Conservation (phyloP, 2,113 vertebrate genomes). For the Todiramphus saurophagus region DNA sequence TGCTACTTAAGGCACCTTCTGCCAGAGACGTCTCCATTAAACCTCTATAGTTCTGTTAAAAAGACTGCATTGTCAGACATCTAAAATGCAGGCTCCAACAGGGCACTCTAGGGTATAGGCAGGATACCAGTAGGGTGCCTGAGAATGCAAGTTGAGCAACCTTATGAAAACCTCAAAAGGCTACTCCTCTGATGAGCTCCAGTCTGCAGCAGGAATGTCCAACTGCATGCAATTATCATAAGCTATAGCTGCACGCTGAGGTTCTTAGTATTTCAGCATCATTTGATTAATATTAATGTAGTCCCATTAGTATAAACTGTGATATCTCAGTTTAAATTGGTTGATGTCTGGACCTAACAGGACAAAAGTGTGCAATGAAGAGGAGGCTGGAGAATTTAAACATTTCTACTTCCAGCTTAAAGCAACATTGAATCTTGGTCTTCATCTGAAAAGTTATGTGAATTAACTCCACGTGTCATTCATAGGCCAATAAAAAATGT, state of each 20-base stretch:
- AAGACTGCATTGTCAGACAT: background rate
- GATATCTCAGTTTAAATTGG: background rate
- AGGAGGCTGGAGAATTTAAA: background rate
- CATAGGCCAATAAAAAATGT: background rate
- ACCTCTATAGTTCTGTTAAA: background rate
- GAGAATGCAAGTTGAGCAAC: background rate
- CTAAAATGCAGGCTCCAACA: background rate
- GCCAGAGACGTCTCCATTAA: background rate
- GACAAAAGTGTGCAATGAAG: background rate
- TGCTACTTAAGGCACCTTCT: background rate
- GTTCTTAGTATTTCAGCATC: background rate
- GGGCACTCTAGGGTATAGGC: background rate
- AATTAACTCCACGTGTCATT: background rate
- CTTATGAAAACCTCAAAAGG: background rate
- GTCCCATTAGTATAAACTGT: background rate
- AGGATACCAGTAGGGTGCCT: background rate
- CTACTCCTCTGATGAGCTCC: background rate
- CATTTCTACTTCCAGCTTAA: background rate
- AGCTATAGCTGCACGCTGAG: background rate
- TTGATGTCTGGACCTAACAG: background rate
- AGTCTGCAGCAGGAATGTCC: background rate
- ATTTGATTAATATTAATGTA: background rate
- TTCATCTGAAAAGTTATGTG: background rate
- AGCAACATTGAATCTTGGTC: background rate
- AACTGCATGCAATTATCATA: rapidly evolving